These are phyloP conservation scores for Syngnathus rostellatus DNA, from an alignment of 2,797 vertebrate species.

Conservation along the genomic window DNA sequence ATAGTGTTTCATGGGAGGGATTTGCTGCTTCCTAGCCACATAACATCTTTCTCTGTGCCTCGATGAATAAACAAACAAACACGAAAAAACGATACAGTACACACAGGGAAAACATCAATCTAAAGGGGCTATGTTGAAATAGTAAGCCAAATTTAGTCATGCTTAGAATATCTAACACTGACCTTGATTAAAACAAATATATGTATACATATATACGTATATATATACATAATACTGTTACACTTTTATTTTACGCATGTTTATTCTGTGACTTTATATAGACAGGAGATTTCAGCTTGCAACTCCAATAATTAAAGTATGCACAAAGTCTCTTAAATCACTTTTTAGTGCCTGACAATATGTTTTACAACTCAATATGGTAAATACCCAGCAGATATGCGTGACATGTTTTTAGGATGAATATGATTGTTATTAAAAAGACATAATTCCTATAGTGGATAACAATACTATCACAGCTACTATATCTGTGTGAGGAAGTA, in stretches of 20 bases:
- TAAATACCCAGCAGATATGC: neutral
- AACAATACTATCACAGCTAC: neutral
- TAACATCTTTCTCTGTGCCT: slow-evolving; percentile 20
- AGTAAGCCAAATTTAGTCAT: neutral
- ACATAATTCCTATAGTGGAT: neutral
- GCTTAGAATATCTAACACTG: neutral
- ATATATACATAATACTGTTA: no score
- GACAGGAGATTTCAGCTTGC: neutral
- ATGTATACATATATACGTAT: no score
- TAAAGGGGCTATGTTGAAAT: no score
- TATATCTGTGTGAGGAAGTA: neutral
- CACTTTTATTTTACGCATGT: neutral
- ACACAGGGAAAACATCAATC: neutral
- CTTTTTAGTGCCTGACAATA: neutral
- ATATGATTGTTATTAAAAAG: neutral
- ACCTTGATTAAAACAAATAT: neutral
- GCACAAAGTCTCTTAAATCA: neutral
- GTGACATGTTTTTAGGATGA: neutral
- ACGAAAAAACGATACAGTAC: neutral
- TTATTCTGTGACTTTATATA: neutral
- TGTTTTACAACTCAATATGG: neutral
- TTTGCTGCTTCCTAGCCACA: slow-evolving; percentile 34
- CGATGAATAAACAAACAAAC: neutral
- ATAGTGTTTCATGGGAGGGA: slow-evolving; percentile 31
- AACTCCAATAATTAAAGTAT: neutral